Base-by-base conservation (phyloP, 1,140 invertebrate species). In the Papilio polyxenes region DNA sequence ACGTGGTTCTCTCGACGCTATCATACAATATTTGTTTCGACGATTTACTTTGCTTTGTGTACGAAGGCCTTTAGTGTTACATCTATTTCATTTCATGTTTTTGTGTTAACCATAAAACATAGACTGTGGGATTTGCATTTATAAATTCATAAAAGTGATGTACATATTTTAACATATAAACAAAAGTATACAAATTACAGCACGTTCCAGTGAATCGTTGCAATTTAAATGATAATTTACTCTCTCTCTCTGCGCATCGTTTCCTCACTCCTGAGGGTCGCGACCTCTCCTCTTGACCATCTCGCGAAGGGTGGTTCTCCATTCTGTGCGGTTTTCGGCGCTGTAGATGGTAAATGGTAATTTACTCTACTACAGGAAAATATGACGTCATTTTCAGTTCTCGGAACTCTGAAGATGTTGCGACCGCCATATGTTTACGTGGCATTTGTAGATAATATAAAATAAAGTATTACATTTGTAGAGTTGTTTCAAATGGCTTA, bases 221-320 rank as follows among this genome's bases (percentile, higher is more conserved):
- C 65, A 72, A 72, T 72, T 72, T 72, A 72, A 40, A 72, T 72
- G 65, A 72, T 72, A 72, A 72, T 72, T 72, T 65, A 37, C n/a
- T n/a, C n/a, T n/a, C n/a, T n/a, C n/a, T n/a, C n/a, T n/a, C n/a
- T n/a, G n/a, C n/a, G n/a, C n/a, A n/a, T n/a, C n/a, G n/a, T n/a
- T n/a, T n/a, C n/a, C n/a, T n/a, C n/a, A n/a, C n/a, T n/a, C n/a
- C n/a, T n/a, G n/a, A n/a, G n/a, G n/a, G n/a, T n/a, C n/a, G n/a
- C n/a, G n/a, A n/a, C n/a, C n/a, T n/a, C n/a, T n/a, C n/a, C n/a
- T n/a, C n/a, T n/a, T n/a, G n/a, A n/a, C n/a, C n/a, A n/a, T n/a
- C n/a, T n/a, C n/a, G n/a, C n/a, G n/a, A n/a, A n/a, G n/a, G n/a
- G n/a, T n/a, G n/a, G n/a, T n/a, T n/a, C n/a, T n/a, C n/a, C n/a